Conservation (phyloP, 2,797 vertebrate genomes). For the Pangasius mekongensis region DNA sequence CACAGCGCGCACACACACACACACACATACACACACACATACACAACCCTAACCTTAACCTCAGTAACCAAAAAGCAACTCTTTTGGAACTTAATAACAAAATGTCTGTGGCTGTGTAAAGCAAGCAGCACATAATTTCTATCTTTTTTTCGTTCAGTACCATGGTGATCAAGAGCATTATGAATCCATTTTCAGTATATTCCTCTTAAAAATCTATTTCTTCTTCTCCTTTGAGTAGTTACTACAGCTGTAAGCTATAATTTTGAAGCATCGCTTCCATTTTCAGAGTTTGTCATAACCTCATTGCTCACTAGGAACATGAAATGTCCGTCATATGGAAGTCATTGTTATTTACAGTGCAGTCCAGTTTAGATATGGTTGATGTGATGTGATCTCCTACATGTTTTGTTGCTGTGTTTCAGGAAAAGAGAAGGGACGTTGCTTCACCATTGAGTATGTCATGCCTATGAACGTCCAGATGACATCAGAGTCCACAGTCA, state of each 20-base stretch:
- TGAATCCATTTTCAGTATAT: slow-evolving; percentile 38
- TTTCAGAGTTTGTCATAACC: not conserved
- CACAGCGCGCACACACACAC: not conserved
- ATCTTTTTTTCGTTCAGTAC: not conserved
- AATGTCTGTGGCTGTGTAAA: not conserved
- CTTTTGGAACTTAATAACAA: not conserved
- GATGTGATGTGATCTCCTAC: not conserved
- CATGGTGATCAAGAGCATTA: slow-evolving; percentile 33
- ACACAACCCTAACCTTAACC: not conserved
- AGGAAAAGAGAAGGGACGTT: slow-evolving; percentile 92
- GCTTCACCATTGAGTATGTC: slow-evolving; percentile 94
- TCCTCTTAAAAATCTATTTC: not conserved
- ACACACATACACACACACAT: not conserved
- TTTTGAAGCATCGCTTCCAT: not conserved
- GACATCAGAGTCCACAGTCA: slow-evolving; percentile 92
- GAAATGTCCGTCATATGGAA: not conserved
- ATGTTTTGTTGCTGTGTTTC: slow-evolving; percentile 49
- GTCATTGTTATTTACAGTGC: not conserved
- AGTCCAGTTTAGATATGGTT: not conserved
- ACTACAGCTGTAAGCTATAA: not conserved
- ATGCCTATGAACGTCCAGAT: slow-evolving; percentile 94
- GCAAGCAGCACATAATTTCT: not conserved
- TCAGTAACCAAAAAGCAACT: not conserved
- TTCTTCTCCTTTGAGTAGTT: not conserved
- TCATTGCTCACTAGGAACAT: not conserved